Evolutionary conservation across 1,140 invertebrate species (phyloP).

Genomic region (Drosophila azteca): DNA sequence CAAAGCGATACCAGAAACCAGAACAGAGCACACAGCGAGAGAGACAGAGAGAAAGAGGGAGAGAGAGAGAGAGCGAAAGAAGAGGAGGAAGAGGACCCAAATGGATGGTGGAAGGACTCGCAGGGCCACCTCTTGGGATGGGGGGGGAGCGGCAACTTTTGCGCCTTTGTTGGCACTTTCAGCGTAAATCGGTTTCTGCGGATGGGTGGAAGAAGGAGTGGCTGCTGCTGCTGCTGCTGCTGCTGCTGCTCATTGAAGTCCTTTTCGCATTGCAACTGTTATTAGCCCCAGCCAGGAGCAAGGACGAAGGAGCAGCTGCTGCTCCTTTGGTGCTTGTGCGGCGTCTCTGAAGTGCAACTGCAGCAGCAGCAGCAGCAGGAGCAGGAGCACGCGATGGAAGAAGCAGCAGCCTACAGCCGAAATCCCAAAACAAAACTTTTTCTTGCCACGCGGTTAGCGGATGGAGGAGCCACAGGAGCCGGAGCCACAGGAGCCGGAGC

Average conservation of each 20-base stretch:
- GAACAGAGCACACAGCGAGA: not conserved
- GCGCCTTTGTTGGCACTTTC: constrained; percentile 68
- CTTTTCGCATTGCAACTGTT: constrained; percentile 69
- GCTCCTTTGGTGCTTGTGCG: constrained; percentile 67
- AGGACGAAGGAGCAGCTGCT: constrained; percentile 11
- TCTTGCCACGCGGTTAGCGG: constrained; percentile 70
- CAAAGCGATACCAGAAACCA: not conserved
- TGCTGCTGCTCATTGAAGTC: constrained; percentile 21
- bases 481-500: not conserved
- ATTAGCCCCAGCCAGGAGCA: constrained; percentile 51
- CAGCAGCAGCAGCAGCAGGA: constrained; percentile 22
- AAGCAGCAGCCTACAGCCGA: constrained; percentile 37
- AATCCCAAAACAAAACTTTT: constrained; percentile 78
- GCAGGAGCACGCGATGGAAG: constrained; percentile 21
- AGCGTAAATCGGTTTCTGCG: constrained; percentile 71
- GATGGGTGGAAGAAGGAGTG: no score
- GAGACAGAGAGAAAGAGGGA: not conserved
- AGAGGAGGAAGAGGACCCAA: not conserved
- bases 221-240: not conserved
- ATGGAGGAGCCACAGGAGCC: not conserved
- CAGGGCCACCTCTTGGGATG: constrained; percentile 11
- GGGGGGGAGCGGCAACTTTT: constrained; percentile 41
- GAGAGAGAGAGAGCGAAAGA: no score
- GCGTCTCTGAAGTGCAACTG: constrained; percentile 76
- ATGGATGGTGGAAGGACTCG: not conserved